These are phyloP conservation scores for Rhinogobio ventralis DNA, from an alignment of 2,797 vertebrate genomes.

Conservation along the genomic window DNA sequence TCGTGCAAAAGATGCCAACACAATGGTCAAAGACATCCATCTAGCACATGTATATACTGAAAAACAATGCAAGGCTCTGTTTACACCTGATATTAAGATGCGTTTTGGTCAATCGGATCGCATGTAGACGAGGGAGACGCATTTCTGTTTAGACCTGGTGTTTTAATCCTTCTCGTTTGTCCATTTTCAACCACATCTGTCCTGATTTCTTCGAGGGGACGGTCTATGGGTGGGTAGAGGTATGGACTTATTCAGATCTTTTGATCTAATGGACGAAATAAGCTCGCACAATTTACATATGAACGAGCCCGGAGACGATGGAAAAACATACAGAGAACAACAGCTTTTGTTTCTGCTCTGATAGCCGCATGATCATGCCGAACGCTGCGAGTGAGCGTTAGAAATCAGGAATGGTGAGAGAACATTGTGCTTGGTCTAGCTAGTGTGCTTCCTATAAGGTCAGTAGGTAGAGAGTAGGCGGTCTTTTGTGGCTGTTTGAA, in stretches of 20 bases:
- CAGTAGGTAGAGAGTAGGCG: background rate
- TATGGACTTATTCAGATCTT: background rate
- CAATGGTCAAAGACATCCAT: background rate
- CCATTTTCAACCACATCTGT: background rate
- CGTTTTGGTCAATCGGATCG: background rate
- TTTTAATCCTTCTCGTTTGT: background rate
- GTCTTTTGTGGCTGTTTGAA: too few species aligned
- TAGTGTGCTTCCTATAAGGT: background rate
- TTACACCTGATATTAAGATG: too few species aligned
- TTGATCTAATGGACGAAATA: background rate
- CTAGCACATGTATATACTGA: background rate
- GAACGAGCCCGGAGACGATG: accelerated
- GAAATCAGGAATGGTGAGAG: background rate
- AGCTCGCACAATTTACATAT: background rate
- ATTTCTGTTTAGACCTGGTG: background rate
- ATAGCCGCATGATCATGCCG: background rate
- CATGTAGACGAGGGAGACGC: background rate
- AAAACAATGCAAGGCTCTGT: background rate
- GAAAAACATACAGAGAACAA: background rate
- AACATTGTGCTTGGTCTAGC: background rate
- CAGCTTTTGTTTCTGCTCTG: background rate
- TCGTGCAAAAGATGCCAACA: too few species aligned
- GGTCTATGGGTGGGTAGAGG: background rate
- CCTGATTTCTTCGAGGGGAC: too few species aligned
- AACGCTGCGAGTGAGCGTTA: background rate